Conservation (phyloP, 2,797 vertebrate species). For the Crocodylus rhombifer region DNA sequence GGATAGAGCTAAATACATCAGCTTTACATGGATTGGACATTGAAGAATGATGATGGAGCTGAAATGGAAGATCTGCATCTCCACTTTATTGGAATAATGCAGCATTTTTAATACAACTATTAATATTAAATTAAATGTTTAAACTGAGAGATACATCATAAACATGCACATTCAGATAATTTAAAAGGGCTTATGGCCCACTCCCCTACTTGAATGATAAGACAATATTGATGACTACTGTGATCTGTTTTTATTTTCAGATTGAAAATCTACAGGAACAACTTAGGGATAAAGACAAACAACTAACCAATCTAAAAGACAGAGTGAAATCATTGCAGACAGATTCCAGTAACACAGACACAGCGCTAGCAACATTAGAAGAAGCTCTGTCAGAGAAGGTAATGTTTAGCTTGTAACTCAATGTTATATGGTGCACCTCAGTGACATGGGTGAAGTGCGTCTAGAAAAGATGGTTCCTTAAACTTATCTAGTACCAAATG, state of each 20-base stretch:
- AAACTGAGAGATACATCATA: neutral
- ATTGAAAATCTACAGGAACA: constrained; percentile 97
- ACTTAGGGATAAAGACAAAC: constrained; percentile 98
- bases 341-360: constrained; percentile 98
- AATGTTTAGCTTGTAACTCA: neutral
- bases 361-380: constrained; percentile 94
- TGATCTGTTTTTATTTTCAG: constrained; percentile 76
- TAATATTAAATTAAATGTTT: constrained; percentile 19
- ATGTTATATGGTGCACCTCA: neutral
- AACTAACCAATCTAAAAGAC: constrained; percentile 96
- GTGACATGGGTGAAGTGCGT: neutral
- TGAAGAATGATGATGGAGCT: neutral
- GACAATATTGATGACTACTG: constrained; percentile 9
- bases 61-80: neutral
- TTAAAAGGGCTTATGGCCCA: neutral
- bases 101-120: constrained; percentile 23
- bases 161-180: neutral
- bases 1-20: neutral
- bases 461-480: neutral
- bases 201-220: neutral
- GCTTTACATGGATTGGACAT: neutral
- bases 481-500: neutral
- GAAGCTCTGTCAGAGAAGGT: constrained; percentile 99
- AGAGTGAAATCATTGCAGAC: constrained; percentile 97
- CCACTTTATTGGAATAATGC: constrained; percentile 37